Percentiles rank a stretch among this genome's conserved stretches.
Conservation (phyloP, 2,888 invertebrate genomes). For the Pollenia labialis region DNA sequence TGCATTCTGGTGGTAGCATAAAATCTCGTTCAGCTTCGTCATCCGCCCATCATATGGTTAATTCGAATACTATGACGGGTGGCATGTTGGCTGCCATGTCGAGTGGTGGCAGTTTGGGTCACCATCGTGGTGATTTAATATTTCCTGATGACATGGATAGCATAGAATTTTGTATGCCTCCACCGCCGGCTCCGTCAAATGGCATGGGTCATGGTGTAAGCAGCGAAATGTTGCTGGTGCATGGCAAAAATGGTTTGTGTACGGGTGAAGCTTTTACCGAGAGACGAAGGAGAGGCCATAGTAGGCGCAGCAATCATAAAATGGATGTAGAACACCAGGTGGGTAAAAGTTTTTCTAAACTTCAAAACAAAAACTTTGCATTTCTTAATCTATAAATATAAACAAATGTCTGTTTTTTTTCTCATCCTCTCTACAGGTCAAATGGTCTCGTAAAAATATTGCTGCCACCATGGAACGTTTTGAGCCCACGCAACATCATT, state of each 20-base stretch:
- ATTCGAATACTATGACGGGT: conserved; percentile 76
- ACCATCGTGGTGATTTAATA: conserved; percentile 81
- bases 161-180: conserved; percentile 83
- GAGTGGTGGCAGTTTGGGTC: conserved; percentile 78
- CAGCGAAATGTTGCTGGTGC: conserved; percentile 78
- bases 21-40: conserved; percentile 70
- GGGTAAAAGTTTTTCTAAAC: conserved; percentile 27
- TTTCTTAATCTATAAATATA: no score
- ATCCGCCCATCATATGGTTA: conserved; percentile 75
- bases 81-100: conserved; percentile 77
- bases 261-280: conserved; percentile 81
- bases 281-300: conserved; percentile 81
- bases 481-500: conserved; percentile 84
- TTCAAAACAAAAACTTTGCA: background rate
- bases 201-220: conserved; percentile 76
- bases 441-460: conserved; percentile 87
- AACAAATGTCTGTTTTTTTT: background rate
- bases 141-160: conserved; percentile 83
- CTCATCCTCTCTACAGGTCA: conserved; percentile 81
- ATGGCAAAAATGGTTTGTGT: conserved; percentile 75
- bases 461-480: conserved; percentile 88
- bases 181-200: conserved; percentile 78
- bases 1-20: conserved; percentile 64
- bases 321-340: conserved; percentile 84
- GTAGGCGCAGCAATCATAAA: conserved; percentile 83